A percentile compares a stretch with the other conserved stretches of the same genome.
These are phyloP conservation scores for western clawed frog (Xenopus tropicalis) DNA, from an alignment of 2,113 vertebrate species.

Conservation along the genomic window UCB_Xtro_10.0 CM004451.2:6082001-6082500, in stretches of 20 bases:
- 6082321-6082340: conserved; percentile 65
- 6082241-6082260: background rate
- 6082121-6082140: background rate
- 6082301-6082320: conserved; percentile 70
- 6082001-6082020: background rate
- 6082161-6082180: conserved; percentile 52
- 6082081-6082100: conserved; percentile 16
- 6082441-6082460: conserved; percentile 61
- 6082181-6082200: conserved; percentile 52
- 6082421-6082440: conserved; percentile 60
- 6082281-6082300: conserved; percentile 50
- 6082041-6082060: background rate
- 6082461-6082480: conserved; percentile 51
- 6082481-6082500: conserved; percentile 9
- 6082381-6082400: conserved; percentile 73
- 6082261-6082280: background rate
- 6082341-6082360: conserved; percentile 66
- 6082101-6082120: conserved; percentile 18
- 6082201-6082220: conserved; percentile 49
- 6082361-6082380: conserved; percentile 66
- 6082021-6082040: background rate
- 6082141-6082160: background rate
- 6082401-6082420: conserved; percentile 63
- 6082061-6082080: background rate
- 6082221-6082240: background rate